These are phyloP conservation scores for Cercocebus atys DNA, from an alignment of 2,113 vertebrate genomes.

Conservation along the genomic window DNA sequence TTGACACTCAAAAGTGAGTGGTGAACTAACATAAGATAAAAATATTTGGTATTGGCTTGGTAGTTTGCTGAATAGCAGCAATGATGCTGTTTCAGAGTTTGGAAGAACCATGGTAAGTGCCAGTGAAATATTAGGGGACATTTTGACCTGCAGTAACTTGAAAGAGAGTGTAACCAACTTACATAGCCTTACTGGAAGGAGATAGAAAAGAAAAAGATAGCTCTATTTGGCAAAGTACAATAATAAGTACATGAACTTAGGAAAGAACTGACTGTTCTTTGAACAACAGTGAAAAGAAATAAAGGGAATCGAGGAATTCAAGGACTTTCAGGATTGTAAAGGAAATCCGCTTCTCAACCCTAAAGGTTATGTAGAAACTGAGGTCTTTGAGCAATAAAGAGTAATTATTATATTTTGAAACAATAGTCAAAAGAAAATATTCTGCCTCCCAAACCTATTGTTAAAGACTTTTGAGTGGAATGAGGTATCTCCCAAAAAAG, in stretches of 20 bases:
- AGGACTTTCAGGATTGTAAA: background rate
- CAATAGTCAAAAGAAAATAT: background rate
- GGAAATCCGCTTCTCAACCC: background rate
- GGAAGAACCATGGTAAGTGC: background rate
- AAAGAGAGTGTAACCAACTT: background rate
- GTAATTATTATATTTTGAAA: background rate
- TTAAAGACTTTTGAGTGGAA: background rate
- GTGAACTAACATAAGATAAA: background rate
- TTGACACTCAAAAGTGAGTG: background rate
- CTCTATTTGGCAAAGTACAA: background rate
- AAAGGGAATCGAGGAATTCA: background rate
- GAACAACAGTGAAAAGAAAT: background rate
- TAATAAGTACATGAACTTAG: background rate
- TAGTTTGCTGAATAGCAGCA: background rate
- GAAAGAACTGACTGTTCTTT: too few species aligned
- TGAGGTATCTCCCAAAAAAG: background rate
- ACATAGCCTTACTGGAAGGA: background rate
- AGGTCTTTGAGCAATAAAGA: background rate
- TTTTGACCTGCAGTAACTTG: background rate
- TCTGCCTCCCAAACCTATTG: background rate
- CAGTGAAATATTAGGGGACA: background rate
- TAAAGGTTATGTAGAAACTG: background rate
- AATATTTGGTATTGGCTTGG: background rate
- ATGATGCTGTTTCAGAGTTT: background rate
- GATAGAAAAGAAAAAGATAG: background rate